phyloP scores from a whole-genome alignment of 1,140 invertebrate species.

The Neodiprion virginianus region DNA sequence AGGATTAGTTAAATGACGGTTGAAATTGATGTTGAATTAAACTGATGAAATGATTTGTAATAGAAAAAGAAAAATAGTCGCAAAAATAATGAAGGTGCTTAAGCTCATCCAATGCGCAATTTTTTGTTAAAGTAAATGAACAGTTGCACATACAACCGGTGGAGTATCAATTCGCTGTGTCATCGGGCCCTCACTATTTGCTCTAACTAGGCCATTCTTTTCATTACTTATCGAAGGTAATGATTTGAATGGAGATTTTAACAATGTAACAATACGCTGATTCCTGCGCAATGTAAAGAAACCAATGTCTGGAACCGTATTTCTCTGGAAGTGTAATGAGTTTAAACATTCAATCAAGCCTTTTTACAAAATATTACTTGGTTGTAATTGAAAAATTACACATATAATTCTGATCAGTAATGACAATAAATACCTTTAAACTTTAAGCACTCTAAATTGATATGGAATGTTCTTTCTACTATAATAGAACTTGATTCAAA shows the following conservation, averaged over 20 bases:
- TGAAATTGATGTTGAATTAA: too few species aligned
- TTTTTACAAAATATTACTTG: too few species aligned
- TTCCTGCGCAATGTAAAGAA: constrained; percentile 57
- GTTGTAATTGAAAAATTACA: too few species aligned
- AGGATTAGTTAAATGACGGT: too few species aligned
- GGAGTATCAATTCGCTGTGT: constrained; percentile 43
- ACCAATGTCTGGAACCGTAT: constrained; percentile 51
- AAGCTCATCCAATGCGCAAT: not conserved
- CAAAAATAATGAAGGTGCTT: too few species aligned
- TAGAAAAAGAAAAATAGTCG: too few species aligned
- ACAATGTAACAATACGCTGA: constrained; percentile 52
- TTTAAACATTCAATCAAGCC: not conserved
- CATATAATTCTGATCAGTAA: constrained; percentile 14
- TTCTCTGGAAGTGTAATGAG: constrained; percentile 49
- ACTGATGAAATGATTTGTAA: too few species aligned
- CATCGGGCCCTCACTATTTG: constrained; percentile 52
- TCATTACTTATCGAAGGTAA: constrained; percentile 51
- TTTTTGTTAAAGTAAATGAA: constrained; percentile 17
- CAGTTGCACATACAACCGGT: constrained; percentile 52
- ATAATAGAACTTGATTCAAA: constrained; percentile 1
- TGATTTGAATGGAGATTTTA: constrained; percentile 58
- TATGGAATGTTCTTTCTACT: not conserved
- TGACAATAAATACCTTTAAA: constrained; percentile 3
- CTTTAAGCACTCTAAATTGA: not conserved
- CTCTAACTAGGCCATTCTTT: constrained; percentile 53